Evolutionary conservation across 2,113 vertebrate species (phyloP).

Genomic region (Sinocyclocheilus rhinocerous): DNA sequence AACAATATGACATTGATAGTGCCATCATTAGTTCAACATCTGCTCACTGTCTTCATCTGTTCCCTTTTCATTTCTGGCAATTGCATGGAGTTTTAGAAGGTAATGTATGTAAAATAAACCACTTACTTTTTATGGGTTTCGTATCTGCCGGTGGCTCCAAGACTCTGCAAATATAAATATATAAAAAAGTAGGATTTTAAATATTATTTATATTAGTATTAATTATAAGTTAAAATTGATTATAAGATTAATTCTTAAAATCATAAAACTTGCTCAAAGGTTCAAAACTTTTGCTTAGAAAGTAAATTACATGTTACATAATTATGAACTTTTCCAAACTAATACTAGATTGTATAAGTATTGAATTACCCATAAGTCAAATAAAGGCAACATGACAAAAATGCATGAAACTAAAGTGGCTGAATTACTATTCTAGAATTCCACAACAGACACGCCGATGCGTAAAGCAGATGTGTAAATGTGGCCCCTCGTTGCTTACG

Average conservation of each 20-base stretch:
- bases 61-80: background rate
- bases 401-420: background rate
- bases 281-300: background rate
- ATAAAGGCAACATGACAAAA: background rate
- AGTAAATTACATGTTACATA: background rate
- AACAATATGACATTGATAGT: background rate
- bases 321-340: background rate
- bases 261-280: background rate
- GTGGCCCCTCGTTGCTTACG: background rate
- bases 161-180: slow-evolving; percentile 64
- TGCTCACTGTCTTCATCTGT: background rate
- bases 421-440: slow-evolving; percentile 1
- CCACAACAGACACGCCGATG: slow-evolving; percentile 14
- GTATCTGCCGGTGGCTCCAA: slow-evolving; percentile 66
- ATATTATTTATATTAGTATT: background rate
- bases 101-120: slow-evolving; percentile 30
- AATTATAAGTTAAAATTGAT: background rate
- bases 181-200: slow-evolving; percentile 4
- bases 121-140: slow-evolving; percentile 77
- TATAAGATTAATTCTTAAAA: background rate
- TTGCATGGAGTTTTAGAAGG: slow-evolving; percentile 13
- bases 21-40: background rate
- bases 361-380: background rate
- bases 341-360: slow-evolving; percentile 2
- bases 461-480: background rate